Evolutionary conservation across 2,888 invertebrate genomes (phyloP).

Genomic region (Slavum lentiscoides): DNA sequence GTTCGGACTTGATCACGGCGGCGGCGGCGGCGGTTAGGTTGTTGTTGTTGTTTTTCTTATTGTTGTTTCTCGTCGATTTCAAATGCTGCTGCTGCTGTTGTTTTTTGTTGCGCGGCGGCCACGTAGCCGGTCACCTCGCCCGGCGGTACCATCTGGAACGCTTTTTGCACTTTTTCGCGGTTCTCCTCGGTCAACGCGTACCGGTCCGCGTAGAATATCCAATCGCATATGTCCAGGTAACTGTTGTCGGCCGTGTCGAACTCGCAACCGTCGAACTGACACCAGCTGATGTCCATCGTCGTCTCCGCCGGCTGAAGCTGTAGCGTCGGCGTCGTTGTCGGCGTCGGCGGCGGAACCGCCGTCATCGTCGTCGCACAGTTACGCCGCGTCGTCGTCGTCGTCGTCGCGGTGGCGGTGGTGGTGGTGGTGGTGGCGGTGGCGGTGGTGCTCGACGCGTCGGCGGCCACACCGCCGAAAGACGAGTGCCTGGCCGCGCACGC

Average conservation of each 20-base stretch:
- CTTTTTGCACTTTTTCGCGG: slow-evolving; percentile 42
- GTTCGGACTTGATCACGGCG: background rate
- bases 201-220: slow-evolving; percentile 51
- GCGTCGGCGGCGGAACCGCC: background rate
- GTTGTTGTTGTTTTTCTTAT: no score
- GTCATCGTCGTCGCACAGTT: background rate
- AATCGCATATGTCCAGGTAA: slow-evolving; percentile 50
- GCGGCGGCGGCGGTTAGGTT: background rate
- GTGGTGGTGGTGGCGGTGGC: background rate
- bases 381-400: background rate
- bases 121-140: slow-evolving; percentile 50
- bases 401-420: background rate
- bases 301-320: slow-evolving; percentile 31
- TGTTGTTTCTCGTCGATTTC: background rate
- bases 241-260: slow-evolving; percentile 50
- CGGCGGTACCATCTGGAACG: slow-evolving; percentile 51
- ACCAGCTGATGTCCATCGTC: slow-evolving; percentile 52
- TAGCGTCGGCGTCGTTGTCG: background rate
- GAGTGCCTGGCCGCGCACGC: slow-evolving; percentile 3
- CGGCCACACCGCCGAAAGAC: background rate
- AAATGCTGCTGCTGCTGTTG: background rate
- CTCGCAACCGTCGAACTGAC: slow-evolving; percentile 50
- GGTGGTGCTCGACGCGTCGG: background rate
- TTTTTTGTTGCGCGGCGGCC: background rate
- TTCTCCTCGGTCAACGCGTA: slow-evolving; percentile 47